Conservation (phyloP, 2,113 vertebrate species). For the Regulus satrapa region DNA sequence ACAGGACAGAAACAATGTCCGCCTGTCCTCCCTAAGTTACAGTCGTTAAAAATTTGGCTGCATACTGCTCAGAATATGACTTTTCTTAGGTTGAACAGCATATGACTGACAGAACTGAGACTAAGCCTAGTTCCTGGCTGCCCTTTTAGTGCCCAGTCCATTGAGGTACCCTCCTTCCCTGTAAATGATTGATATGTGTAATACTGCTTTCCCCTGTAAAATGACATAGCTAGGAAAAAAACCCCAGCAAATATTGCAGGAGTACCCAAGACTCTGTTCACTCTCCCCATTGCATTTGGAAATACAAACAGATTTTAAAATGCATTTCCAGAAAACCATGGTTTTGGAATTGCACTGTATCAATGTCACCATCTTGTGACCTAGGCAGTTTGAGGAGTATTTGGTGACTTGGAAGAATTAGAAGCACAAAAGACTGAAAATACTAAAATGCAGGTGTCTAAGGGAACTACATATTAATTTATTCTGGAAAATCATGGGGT, state of each 20-base stretch:
- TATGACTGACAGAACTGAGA: not conserved
- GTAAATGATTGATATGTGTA: not conserved
- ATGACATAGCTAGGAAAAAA: not conserved
- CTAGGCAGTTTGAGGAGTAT: not conserved
- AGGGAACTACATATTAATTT: not conserved
- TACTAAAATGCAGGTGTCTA: not conserved
- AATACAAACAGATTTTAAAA: not conserved
- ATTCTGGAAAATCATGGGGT: not conserved
- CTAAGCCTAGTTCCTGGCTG: not conserved
- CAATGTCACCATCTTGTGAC: not conserved
- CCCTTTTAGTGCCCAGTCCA: accelerated
- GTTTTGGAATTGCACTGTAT: not conserved
- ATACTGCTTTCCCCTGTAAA: not conserved
- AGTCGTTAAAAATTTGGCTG: not conserved
- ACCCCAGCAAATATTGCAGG: not conserved
- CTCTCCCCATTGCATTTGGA: not conserved
- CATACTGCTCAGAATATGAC: not conserved
- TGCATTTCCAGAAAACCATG: not conserved
- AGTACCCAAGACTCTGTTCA: not conserved
- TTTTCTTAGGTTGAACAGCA: not conserved
- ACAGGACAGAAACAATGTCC: not conserved
- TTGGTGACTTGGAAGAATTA: not conserved
- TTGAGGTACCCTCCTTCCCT: not conserved
- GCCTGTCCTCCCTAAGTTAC: not conserved
- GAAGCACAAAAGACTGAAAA: not conserved